Evolutionary conservation across 2,797 vertebrate genomes (phyloP).

Genomic region (Adelosebastes latens): DNA sequence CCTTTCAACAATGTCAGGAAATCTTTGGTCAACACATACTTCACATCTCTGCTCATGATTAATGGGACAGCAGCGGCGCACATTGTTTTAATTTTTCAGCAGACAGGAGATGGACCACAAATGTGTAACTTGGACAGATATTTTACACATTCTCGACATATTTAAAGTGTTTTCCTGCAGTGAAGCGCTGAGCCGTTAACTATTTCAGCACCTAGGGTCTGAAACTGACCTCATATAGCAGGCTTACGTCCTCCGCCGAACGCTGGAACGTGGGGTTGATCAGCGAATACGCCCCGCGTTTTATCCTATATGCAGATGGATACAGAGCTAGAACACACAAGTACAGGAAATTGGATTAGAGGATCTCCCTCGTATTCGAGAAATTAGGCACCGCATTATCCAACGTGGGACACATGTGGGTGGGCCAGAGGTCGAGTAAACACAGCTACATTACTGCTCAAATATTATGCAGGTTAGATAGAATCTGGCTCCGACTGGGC

Average conservation of each 20-base stretch:
- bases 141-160: conserved; percentile 2
- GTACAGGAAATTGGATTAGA: conserved; percentile 56
- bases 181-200: not conserved
- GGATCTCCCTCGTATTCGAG: not conserved
- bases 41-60: conserved; percentile 27
- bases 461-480: conserved; percentile 48
- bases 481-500: conserved; percentile 38
- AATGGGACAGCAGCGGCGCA: not conserved
- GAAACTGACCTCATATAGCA: conserved; percentile 91
- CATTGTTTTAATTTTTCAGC: not conserved
- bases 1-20: not conserved
- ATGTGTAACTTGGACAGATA: not conserved
- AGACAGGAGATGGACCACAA: not conserved
- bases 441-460: conserved; percentile 62
- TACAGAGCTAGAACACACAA: conserved; percentile 85
- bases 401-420: not conserved
- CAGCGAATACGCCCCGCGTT: conserved; percentile 83
- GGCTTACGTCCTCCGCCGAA: conserved; percentile 87
- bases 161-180: not conserved
- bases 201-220: not conserved
- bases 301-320: conserved; percentile 88
- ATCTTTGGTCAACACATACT: conserved; percentile 32
- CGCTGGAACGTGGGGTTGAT: conserved; percentile 89
- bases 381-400: conserved; percentile 12
- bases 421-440: conserved; percentile 50